A percentile compares a stretch with the other conserved stretches of the same genome.
These are phyloP conservation scores for Hippoglossus hippoglossus DNA, from an alignment of 2,797 vertebrate species.

Conservation along the genomic window DNA sequence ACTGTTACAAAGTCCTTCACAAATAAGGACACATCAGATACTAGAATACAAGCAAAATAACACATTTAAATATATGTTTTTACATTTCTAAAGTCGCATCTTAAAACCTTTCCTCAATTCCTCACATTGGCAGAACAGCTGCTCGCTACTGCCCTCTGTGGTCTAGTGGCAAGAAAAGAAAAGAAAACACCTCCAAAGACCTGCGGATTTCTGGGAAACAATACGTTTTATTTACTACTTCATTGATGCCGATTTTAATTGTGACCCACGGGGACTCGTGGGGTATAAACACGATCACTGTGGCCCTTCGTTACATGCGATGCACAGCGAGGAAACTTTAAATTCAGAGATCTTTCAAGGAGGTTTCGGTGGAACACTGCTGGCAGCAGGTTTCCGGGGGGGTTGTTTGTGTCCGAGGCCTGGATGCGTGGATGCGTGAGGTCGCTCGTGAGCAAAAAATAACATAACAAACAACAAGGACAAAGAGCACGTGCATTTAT, in stretches of 20 bases:
- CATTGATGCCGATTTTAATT: slow-evolving; percentile 11
- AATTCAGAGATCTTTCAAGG: neutral
- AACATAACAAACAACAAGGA: neutral
- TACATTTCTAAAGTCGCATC: too few relatives aligned
- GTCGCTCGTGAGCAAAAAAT: neutral
- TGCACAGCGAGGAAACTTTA: accelerated
- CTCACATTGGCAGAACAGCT: neutral
- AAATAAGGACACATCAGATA: too few relatives aligned
- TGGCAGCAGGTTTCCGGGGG: neutral
- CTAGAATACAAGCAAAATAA: too few relatives aligned
- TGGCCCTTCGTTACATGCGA: accelerated
- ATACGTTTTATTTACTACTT: accelerated
- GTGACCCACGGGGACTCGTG: accelerated
- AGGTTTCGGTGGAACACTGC: neutral
- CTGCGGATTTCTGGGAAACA: neutral
- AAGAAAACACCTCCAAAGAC: neutral
- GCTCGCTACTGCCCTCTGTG: neutral
- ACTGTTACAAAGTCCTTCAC: too few relatives aligned
- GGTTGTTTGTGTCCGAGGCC: slow-evolving; percentile 26
- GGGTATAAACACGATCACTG: accelerated
- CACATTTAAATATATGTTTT: too few relatives aligned
- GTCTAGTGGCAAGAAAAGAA: neutral
- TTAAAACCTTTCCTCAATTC: too few relatives aligned
- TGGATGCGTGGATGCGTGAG: neutral
- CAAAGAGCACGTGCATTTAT: too few relatives aligned